Conservation (phyloP, 1,140 invertebrate species). For the Plectrocnemia conspersa region DNA sequence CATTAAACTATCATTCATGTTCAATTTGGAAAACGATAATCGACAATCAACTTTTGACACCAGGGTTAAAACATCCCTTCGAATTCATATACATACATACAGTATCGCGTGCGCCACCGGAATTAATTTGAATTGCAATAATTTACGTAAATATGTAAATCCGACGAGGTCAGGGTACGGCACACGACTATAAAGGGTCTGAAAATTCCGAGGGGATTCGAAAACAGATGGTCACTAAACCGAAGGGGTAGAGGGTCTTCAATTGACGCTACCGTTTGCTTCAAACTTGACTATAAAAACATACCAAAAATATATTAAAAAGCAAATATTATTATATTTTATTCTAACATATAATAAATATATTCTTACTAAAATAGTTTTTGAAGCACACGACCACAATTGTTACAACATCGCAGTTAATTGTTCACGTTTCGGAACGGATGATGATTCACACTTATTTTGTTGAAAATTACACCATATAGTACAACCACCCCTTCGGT, state of each 20-base stretch:
- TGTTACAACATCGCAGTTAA: conserved; percentile 32
- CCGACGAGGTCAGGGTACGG: conserved; percentile 23
- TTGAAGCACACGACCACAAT: conserved; percentile 8
- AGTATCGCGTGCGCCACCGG: conserved; percentile 26
- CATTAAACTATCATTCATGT: too few species aligned
- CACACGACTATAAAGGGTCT: conserved; percentile 13
- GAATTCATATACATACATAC: too few species aligned
- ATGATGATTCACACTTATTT: conserved; percentile 34
- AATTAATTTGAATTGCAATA: conserved; percentile 30
- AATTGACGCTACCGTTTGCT: conserved; percentile 2
- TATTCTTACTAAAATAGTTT: background rate
- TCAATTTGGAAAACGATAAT: too few species aligned
- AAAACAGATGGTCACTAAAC: conserved; percentile 20
- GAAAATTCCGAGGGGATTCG: background rate
- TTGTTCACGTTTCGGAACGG: conserved; percentile 27
- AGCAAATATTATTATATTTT: background rate
- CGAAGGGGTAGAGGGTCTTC: conserved; percentile 9
- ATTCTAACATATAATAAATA: background rate
- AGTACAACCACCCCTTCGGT: too few species aligned
- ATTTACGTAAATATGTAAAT: conserved; percentile 35
- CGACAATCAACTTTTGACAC: too few species aligned
- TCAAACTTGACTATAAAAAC: conserved; percentile 1
- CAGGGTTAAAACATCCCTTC: too few species aligned
- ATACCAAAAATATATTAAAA: background rate
- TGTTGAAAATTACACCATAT: conserved; percentile 17